Evolutionary conservation across 2,113 vertebrate genomes (phyloP).

Genomic region (Polyodon spathula): DNA sequence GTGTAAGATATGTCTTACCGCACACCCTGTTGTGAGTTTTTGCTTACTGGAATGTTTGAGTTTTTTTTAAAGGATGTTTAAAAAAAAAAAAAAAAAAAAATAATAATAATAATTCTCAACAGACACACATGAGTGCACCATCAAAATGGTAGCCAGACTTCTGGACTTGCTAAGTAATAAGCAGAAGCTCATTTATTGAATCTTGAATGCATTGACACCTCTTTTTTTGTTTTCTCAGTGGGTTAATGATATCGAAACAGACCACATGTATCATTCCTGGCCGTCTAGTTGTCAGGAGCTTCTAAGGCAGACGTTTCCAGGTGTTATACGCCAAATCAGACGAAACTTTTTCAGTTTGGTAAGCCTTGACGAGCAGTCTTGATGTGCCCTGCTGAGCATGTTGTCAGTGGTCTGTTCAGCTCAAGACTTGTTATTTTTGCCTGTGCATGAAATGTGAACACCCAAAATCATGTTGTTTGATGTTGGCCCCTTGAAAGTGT

Average conservation of each 20-base stretch:
- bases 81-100: too few relatives aligned
- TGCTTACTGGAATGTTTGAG: too few relatives aligned
- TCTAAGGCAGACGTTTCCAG: conserved; percentile 70
- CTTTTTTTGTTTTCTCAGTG: conserved; percentile 59
- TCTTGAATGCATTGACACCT: neutral
- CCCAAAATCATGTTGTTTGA: too few relatives aligned
- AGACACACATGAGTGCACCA: too few relatives aligned
- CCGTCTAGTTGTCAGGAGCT: conserved; percentile 75
- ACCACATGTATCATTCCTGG: conserved; percentile 72
- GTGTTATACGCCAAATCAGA: conserved; percentile 74
- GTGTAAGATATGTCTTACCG: too few relatives aligned
- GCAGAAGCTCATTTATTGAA: neutral
- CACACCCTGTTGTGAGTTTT: too few relatives aligned
- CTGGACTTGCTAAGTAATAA: neutral
- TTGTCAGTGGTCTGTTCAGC: neutral
- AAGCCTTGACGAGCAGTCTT: conserved; percentile 33
- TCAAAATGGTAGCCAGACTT: too few relatives aligned
- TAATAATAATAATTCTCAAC: too few relatives aligned
- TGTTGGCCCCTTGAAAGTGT: too few relatives aligned
- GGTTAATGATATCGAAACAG: conserved; percentile 88
- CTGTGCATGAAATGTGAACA: too few relatives aligned
- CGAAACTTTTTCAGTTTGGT: conserved; percentile 92
- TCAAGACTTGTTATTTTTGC: too few relatives aligned
- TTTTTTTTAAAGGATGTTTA: too few relatives aligned
- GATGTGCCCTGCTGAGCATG: neutral